Evolutionary conservation across 2,888 invertebrate species (phyloP).

Genomic region (Anodontia alba): DNA sequence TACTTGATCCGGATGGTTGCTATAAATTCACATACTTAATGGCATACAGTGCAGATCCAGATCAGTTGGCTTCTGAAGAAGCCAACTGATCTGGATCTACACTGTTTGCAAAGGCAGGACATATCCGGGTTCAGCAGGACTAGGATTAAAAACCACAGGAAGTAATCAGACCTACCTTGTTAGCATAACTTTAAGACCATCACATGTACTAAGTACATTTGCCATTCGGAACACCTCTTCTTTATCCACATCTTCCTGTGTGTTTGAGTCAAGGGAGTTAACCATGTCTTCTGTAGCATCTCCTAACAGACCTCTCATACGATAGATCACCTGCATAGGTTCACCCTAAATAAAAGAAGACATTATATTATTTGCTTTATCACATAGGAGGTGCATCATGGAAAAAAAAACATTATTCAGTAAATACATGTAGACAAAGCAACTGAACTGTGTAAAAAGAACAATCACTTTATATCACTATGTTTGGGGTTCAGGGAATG

Average conservation of each 20-base stretch:
- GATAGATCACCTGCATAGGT: slow-evolving; percentile 98
- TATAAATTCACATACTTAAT: no score
- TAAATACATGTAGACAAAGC: neutral
- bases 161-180: slow-evolving; percentile 77
- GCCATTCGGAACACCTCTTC: slow-evolving; percentile 97
- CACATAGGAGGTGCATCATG: neutral
- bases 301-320: slow-evolving; percentile 98
- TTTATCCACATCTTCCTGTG: slow-evolving; percentile 94
- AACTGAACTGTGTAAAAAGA: no score
- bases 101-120: no score
- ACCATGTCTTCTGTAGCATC: slow-evolving; percentile 99
- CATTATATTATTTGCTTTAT: slow-evolving; percentile 37
- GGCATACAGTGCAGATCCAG: no score
- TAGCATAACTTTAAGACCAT: slow-evolving; percentile 88
- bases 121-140: no score
- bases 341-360: slow-evolving; percentile 89
- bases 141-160: no score
- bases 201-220: slow-evolving; percentile 92
- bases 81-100: no score
- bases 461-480: no score
- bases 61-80: no score
- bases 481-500: no score
- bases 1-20: no score
- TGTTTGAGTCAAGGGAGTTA: slow-evolving; percentile 94
- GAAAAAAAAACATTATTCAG: neutral